phyloP scores from a whole-genome alignment of 2,113 vertebrate genomes.

The Dunckerocampus dactyliophorus region DNA sequence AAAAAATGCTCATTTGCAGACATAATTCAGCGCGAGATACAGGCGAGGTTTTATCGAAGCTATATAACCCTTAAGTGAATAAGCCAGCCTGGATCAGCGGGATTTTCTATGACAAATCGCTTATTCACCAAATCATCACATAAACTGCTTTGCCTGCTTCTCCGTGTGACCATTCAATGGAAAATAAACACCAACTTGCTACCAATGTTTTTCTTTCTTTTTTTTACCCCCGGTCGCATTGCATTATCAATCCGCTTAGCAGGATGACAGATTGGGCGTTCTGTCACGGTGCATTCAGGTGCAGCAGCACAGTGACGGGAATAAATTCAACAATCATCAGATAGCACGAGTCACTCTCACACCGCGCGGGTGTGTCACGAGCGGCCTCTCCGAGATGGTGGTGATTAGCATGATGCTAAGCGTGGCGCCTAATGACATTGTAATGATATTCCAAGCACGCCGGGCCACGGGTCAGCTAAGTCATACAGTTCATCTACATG shows the following conservation, averaged over 20 bases:
- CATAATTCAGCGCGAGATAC: slow-evolving; percentile 48
- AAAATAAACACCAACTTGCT: slow-evolving; percentile 47
- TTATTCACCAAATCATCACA: slow-evolving; percentile 59
- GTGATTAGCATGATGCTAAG: slow-evolving; percentile 50
- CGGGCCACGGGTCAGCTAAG: slow-evolving; percentile 30
- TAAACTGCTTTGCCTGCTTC: slow-evolving; percentile 53
- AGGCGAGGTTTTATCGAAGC: slow-evolving; percentile 41
- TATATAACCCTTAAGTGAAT: slow-evolving; percentile 53
- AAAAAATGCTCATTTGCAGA: slow-evolving; percentile 55
- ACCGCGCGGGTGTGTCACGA: slow-evolving; percentile 31
- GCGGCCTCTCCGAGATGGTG: slow-evolving; percentile 57
- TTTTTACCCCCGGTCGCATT: slow-evolving; percentile 31
- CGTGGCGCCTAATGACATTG: slow-evolving; percentile 56
- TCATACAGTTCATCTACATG: not conserved
- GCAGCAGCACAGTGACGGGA: slow-evolving; percentile 33
- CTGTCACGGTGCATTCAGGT: slow-evolving; percentile 47
- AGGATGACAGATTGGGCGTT: slow-evolving; percentile 45
- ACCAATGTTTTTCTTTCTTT: slow-evolving; percentile 33
- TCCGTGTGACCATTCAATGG: slow-evolving; percentile 40
- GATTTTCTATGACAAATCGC: slow-evolving; percentile 60
- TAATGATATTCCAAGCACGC: slow-evolving; percentile 54
- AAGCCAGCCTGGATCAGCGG: slow-evolving; percentile 54
- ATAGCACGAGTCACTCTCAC: slow-evolving; percentile 40
- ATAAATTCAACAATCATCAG: slow-evolving; percentile 46
- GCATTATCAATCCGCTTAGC: slow-evolving; percentile 56